These are phyloP conservation scores for Crambe crambe DNA, from an alignment of 37 sponge, comb jelly and placozoan genomes.

Conservation along the genomic window DNA sequence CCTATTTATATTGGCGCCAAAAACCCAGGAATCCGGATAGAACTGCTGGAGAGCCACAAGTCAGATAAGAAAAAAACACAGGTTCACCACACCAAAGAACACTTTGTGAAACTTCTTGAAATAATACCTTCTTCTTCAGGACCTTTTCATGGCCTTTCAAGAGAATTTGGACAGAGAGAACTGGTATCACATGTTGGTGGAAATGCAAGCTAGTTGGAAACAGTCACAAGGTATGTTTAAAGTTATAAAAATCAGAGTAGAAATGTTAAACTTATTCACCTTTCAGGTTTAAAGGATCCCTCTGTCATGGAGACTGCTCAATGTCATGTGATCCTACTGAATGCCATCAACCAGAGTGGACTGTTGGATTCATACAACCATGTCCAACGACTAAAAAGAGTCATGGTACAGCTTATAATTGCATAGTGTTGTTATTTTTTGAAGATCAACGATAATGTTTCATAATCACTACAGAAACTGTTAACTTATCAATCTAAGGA, in stretches of 20 bases:
- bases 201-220: constrained; percentile 39
- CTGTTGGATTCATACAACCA: constrained; percentile 21
- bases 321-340: constrained; percentile 41
- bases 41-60: not conserved
- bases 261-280: not conserved
- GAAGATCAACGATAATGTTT: not conserved
- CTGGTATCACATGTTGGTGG: constrained; percentile 43
- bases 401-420: constrained; percentile 5
- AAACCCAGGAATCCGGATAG: constrained; percentile 44
- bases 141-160: constrained; percentile 23
- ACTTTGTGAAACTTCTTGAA: not conserved
- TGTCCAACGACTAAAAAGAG: not conserved
- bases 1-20: constrained; percentile 6
- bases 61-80: not conserved
- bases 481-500: constrained; percentile 36
- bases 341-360: constrained; percentile 38
- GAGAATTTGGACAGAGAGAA: constrained; percentile 20
- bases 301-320: constrained; percentile 31
- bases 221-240: constrained; percentile 14
- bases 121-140: not conserved
- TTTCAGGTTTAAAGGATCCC: constrained; percentile 26
- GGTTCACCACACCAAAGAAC: not conserved
- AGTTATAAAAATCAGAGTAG: not conserved
- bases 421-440: not conserved
- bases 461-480: constrained; percentile 45